Base-by-base conservation (phyloP, 2,797 vertebrate genomes). In the Lutjanus argentimaculatus region DNA sequence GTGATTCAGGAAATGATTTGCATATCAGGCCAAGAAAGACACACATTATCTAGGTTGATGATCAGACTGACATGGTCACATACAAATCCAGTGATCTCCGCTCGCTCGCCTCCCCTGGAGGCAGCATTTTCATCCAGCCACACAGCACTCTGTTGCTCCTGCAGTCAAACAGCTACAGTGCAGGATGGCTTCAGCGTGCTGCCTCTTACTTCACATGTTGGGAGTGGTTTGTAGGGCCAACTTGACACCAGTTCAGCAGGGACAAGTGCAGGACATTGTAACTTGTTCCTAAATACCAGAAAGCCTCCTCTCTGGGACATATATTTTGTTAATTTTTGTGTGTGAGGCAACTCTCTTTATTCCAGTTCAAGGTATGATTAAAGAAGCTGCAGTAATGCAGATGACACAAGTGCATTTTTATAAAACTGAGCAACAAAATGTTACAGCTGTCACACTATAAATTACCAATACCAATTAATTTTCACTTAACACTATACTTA, bases 171-270 rank as follows among this genome's bases (percentile, higher is more conserved):
- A 59, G 22, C 58, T 72, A 64, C 59, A 40, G n/a, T 12, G 8
- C 42, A 61, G 1, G 17, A 48, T 11, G 53, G 51, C 12, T 56
- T 59, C 51, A 56, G 13, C 1, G 22, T 72, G 64, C 61, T 42
- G 75, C 59, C 57, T 66, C 68, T 58, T 52, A 64, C 66, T 75
- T 68, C 3, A 72, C 55, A 77, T 74, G 69, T 59, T 72, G 72
- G 72, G 56, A 74, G 48, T 2, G 15, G 40, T 62, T 64, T 53
- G 22, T 21, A 13, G 7, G 21, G 25, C 42, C 19, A 46, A 13
- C 48, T 15, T 16, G 68, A 68, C 72, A 70, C 12, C 57, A 48
- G 57, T 7, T 19, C 45, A 80, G 59, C 11, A 66, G 57, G 46
- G 55, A 73, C 65, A 21, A 14, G n/a, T 43, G 16, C 36, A 53